Percentiles rank a stretch among this genome's conserved stretches.
Conservation (phyloP, 2,113 vertebrate species). For the Condylura cristata region DNA sequence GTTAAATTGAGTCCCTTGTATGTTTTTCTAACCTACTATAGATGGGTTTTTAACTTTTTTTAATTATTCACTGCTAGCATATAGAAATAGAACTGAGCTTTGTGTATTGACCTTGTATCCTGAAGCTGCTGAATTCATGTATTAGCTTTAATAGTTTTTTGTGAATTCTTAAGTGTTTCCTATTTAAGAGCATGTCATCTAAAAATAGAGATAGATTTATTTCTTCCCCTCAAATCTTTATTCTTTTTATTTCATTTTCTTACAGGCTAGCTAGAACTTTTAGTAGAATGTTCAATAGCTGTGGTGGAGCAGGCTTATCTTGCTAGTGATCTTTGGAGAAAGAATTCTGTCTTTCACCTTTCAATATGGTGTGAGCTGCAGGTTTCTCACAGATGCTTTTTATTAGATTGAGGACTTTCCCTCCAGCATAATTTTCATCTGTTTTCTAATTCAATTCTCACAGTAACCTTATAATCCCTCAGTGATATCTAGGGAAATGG, state of each 20-base stretch:
- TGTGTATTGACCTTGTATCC: neutral
- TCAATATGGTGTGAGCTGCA: neutral
- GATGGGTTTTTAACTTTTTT: conserved; percentile 50
- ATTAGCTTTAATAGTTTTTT: conserved; percentile 9
- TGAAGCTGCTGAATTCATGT: neutral
- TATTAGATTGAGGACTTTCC: conserved; percentile 31
- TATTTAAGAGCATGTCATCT: conserved; percentile 3
- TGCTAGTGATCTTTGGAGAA: conserved; percentile 24
- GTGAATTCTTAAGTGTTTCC: neutral
- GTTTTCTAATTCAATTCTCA: conserved; percentile 12
- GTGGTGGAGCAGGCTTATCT: neutral
- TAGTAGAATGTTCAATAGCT: neutral
- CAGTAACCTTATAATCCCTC: neutral
- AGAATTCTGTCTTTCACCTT: neutral
- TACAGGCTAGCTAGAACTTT: neutral
- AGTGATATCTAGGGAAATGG: neutral
- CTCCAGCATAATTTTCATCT: neutral
- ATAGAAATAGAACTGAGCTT: neutral
- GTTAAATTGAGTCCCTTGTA: conserved; percentile 17
- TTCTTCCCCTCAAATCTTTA: neutral
- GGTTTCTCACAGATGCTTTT: conserved; percentile 34
- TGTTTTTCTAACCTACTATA: neutral
- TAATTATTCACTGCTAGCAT: conserved; percentile 11
- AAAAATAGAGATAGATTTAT: conserved; percentile 1
- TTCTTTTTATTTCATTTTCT: conserved; percentile 35